Evolutionary conservation across 2,113 vertebrate species (phyloP).

Genomic region (Sceloporus undulatus): DNA sequence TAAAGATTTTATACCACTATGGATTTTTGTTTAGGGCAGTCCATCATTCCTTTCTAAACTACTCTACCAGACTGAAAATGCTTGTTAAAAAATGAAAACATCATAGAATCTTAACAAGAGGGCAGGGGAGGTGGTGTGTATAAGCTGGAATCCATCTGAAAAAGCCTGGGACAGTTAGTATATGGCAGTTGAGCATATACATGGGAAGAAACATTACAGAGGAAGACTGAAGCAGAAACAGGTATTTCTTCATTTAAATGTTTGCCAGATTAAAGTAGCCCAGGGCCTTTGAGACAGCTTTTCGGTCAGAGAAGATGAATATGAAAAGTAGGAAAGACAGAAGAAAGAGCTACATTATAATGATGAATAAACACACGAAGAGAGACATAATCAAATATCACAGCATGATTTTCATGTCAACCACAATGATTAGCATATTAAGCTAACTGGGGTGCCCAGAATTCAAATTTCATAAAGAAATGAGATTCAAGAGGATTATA

Average conservation of each 20-base stretch:
- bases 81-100: background rate
- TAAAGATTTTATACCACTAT: background rate
- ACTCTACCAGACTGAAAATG: background rate
- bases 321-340: background rate
- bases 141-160: background rate
- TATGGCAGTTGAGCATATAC: background rate
- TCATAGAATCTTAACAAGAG: fast-evolving
- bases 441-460: background rate
- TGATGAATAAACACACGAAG: background rate
- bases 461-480: background rate
- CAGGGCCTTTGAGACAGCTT: conserved; percentile 37
- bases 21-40: too few species aligned
- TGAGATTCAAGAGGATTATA: background rate
- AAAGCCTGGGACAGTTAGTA: background rate
- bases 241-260: conserved; percentile 35
- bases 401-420: background rate
- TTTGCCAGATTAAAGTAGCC: conserved; percentile 25
- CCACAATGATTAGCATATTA: background rate
- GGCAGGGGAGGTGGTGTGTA: background rate
- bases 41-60: background rate
- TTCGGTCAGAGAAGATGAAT: background rate
- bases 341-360: background rate
- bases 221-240: conserved; percentile 29
- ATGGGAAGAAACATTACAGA: background rate
- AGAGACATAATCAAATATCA: background rate